Evolutionary conservation across 2,888 invertebrate species (phyloP), one percentile per base, ranked within the genome.

Genomic region (Campoplex capitator): DNA sequence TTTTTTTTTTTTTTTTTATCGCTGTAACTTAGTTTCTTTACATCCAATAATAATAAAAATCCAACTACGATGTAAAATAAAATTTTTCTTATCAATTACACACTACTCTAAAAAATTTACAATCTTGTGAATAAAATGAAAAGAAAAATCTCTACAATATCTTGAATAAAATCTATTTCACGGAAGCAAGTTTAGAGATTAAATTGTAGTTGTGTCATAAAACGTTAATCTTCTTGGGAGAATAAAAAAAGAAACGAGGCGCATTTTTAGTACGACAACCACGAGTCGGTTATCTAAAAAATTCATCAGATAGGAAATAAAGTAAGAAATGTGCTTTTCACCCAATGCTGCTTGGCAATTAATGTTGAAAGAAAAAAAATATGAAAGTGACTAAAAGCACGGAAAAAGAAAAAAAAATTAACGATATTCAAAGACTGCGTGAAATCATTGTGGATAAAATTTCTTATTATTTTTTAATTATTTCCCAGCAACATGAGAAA

Each of bases 151-250:
- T 42, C 9, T 42, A 0, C 0, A 9, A 42, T 7, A 7, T 9
- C 42, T 42, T 9, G 9, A 42, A 35, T 7, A 38, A 38, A 16
- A 75, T 38, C 45, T 32, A 6, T 32, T 28, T 58, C 23, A 45
- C 45, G 23, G 42, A 58, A 75, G 28, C 75, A 75, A 45, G 62
- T 62, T 75, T 45, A 42, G 23, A 13, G 58, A 38, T 42, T 18
- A 38, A 23, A 13, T 75, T 42, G 42, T 6, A 42, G 6, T 42
- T 58, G 28, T 38, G n/a, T 68, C 77, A 23, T 78, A 67, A 68
- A 78, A 13, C 8, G 8, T 13, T 54, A 23, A 68, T 68, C 23
- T 32, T 18, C 28, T 48, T 23, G 67, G 0, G 51, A 68, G n/a
- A 6, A 18, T 13, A 16, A 45, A 28, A 42, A 13, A 62, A 28